Evolutionary conservation across 2,113 vertebrate species (phyloP).

Genomic region (Elgaria multicarinata): DNA sequence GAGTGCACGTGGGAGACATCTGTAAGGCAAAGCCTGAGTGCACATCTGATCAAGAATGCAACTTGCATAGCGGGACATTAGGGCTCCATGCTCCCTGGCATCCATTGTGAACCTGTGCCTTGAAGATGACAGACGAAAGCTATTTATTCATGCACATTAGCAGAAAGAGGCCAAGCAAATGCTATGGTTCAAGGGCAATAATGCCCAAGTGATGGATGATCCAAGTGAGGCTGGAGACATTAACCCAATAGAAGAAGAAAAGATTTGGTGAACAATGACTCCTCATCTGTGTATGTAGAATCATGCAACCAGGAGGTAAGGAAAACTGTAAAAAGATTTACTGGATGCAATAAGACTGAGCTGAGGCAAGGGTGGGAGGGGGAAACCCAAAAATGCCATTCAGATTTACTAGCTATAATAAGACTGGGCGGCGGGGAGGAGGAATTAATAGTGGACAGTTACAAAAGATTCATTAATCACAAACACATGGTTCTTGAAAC

Average conservation of each 20-base stretch:
- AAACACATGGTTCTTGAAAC: background rate
- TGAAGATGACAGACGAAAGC: conserved; percentile 6
- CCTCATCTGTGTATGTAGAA: conserved; percentile 32
- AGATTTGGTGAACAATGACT: conserved; percentile 6
- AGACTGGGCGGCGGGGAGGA: conserved; percentile 10
- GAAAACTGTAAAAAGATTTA: conserved; percentile 17
- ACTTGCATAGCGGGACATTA: background rate
- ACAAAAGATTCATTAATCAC: conserved; percentile 41
- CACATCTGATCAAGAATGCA: background rate
- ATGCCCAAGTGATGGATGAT: conserved; percentile 19
- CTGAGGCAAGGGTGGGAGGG: background rate
- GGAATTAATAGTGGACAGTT: conserved; percentile 23
- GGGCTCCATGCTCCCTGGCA: background rate
- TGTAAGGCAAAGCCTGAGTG: background rate
- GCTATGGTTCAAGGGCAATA: conserved; percentile 24
- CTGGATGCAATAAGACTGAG: background rate
- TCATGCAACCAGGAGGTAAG: conserved; percentile 1
- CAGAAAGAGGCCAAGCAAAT: conserved; percentile 8
- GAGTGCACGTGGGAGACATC: background rate
- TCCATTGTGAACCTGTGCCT: background rate
- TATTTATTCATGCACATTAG: background rate
- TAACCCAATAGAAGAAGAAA: conserved; percentile 13
- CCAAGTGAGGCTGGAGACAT: background rate
- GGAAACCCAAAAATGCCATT: background rate
- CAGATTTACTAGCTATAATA: conserved; percentile 43